Conservation (phyloP, 2,797 vertebrate genomes). For the Sebastes oblongus region DNA sequence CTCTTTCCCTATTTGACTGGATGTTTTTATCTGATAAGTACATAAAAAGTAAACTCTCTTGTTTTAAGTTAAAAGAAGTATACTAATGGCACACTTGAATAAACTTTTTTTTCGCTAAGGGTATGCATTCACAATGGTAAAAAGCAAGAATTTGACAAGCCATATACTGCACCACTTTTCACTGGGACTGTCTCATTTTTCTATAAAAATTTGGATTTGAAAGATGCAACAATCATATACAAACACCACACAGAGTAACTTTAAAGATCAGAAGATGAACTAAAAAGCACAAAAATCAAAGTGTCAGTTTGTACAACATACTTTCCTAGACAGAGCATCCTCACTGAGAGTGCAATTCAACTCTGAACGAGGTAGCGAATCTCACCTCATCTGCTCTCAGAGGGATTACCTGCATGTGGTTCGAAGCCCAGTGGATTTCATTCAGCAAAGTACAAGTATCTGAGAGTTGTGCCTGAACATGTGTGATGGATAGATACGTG, state of each 20-base stretch:
- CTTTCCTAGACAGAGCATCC: neutral
- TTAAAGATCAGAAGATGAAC: neutral
- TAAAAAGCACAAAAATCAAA: neutral
- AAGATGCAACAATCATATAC: neutral
- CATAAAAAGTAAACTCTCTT: no score
- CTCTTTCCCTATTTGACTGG: no score
- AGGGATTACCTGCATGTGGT: constrained; percentile 9
- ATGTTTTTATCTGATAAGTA: no score
- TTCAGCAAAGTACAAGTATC: neutral
- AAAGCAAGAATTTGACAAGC: neutral
- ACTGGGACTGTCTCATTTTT: neutral
- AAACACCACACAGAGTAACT: neutral
- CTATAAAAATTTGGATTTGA: neutral
- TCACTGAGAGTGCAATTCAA: neutral
- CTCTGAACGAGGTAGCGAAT: neutral
- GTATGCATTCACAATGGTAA: neutral
- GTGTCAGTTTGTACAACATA: neutral
- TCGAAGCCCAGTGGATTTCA: constrained; percentile 16
- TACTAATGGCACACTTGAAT: no score
- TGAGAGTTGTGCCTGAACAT: constrained; percentile 5
- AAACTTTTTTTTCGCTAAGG: neutral
- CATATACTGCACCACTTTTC: neutral
- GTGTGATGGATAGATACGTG: neutral
- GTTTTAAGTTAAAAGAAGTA: no score
- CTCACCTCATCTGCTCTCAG: neutral